Conservation (phyloP, 2,797 vertebrate genomes). For the Rallus crepitans region DNA sequence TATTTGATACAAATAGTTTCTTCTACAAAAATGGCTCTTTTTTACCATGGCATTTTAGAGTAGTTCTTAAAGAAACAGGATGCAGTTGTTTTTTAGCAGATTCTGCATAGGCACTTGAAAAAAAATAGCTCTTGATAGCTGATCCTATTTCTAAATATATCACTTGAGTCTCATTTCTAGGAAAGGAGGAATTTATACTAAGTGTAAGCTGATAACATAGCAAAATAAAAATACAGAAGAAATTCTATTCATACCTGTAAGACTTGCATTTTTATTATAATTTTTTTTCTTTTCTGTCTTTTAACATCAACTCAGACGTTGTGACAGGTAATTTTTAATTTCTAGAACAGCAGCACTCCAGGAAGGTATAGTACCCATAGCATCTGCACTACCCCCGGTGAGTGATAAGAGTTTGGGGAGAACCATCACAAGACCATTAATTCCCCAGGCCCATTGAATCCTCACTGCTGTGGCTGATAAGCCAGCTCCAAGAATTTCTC, state of each 20-base stretch:
- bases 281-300: background rate
- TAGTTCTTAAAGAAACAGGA: constrained; percentile 72
- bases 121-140: constrained; percentile 23
- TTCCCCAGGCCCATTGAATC: background rate
- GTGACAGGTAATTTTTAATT: background rate
- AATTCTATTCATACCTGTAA: constrained; percentile 1
- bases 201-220: constrained; percentile 7
- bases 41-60: constrained; percentile 64
- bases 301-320: background rate
- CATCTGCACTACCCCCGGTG: background rate
- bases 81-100: constrained; percentile 27
- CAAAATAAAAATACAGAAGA: constrained; percentile 42
- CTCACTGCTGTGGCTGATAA: background rate
- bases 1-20: constrained; percentile 82
- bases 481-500: background rate
- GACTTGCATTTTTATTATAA: background rate
- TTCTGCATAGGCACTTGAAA: background rate
- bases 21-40: constrained; percentile 72
- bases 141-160: constrained; percentile 64
- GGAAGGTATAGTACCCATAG: background rate
- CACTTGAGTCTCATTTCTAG: constrained; percentile 41
- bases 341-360: background rate
- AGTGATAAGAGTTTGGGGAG: background rate
- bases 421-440: accelerated
- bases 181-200: constrained; percentile 5